Percentiles rank a stretch among this genome's conserved stretches.
Conservation (phyloP, 1,140 invertebrate species). For the Leptinotarsa texana region DNA sequence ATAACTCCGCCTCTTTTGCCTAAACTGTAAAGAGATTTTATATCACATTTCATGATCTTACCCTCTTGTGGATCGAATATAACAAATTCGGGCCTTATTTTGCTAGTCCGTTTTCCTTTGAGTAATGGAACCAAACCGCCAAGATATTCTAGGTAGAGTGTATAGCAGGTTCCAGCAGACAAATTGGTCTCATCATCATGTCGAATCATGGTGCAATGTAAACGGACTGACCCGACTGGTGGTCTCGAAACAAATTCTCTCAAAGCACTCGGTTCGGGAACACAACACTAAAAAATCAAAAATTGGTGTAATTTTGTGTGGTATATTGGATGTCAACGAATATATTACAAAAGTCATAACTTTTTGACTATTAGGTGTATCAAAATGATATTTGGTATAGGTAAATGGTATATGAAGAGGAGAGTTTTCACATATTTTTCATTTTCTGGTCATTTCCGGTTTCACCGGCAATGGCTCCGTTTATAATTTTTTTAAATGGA, state of each 20-base stretch:
- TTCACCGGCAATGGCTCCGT: too few relatives aligned
- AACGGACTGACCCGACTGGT: constrained; percentile 77
- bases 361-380: too few relatives aligned
- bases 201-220: constrained; percentile 96
- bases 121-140: constrained; percentile 94
- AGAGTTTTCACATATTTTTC: too few relatives aligned
- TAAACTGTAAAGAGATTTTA: background rate
- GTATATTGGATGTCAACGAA: too few relatives aligned
- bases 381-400: too few relatives aligned
- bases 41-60: constrained; percentile 49
- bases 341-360: too few relatives aligned
- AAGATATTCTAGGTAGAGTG: constrained; percentile 94
- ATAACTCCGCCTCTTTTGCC: too few relatives aligned
- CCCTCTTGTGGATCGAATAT: constrained; percentile 94
- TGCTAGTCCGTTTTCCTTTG: constrained; percentile 93
- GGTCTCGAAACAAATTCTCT: constrained; percentile 92
- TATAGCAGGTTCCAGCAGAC: constrained; percentile 80
- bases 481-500: too few relatives aligned
- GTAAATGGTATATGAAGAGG: too few relatives aligned
- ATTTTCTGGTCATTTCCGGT: too few relatives aligned
- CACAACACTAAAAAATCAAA: constrained; percentile 76
- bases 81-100: constrained; percentile 96
- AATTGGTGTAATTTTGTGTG: background rate
- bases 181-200: constrained; percentile 80
- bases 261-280: constrained; percentile 85